Evolutionary conservation across 2,888 invertebrate genomes (phyloP).

Genomic region (Sisyra terminalis): DNA sequence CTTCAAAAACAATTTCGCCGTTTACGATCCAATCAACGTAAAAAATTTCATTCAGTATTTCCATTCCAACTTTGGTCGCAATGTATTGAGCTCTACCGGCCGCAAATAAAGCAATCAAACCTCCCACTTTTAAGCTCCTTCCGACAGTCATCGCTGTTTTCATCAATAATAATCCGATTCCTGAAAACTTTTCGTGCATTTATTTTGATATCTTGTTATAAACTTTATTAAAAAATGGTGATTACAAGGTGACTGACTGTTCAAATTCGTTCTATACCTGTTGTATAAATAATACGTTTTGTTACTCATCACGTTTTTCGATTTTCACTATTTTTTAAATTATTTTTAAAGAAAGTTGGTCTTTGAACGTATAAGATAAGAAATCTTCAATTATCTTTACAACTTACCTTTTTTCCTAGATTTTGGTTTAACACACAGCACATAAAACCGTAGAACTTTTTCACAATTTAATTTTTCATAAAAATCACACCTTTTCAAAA

Average conservation of each 20-base stretch:
- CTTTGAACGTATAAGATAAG: no score
- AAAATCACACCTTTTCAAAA: neutral
- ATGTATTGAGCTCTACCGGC: neutral
- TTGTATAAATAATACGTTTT: no score
- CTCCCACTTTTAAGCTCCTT: neutral
- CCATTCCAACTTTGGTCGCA: neutral
- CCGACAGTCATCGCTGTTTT: neutral
- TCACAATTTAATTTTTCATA: neutral
- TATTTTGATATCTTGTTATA: neutral
- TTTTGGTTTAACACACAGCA: conserved; percentile 1
- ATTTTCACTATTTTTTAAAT: no score
- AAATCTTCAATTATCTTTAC: neutral
- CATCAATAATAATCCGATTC: neutral
- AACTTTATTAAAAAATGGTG: no score
- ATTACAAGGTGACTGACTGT: no score
- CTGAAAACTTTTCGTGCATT: neutral
- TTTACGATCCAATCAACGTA: conserved; percentile 28
- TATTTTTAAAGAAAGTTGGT: no score
- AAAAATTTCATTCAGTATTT: conserved; percentile 22
- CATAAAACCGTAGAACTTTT: neutral
- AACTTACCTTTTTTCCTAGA: neutral
- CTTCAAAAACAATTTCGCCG: conserved; percentile 27
- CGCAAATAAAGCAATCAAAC: neutral
- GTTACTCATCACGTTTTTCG: no score
- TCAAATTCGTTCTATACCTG: no score